Evolutionary conservation across 2,797 vertebrate species (phyloP).

Genomic region (Lateolabrax maculatus): DNA sequence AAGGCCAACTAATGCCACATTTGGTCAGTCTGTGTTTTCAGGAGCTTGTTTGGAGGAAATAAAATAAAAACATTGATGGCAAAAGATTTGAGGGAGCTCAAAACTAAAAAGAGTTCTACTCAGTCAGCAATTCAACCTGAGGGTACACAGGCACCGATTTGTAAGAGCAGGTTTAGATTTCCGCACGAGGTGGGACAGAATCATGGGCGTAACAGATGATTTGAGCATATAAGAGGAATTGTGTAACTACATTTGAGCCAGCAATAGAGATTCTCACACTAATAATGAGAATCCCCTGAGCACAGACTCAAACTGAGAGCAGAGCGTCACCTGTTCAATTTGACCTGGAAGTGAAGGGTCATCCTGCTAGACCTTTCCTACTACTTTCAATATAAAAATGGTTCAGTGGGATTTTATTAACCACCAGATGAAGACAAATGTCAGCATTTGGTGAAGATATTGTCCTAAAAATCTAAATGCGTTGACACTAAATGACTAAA

Average conservation of each 20-base stretch:
- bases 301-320: neutral
- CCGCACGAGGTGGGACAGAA: too few relatives aligned
- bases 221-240: neutral
- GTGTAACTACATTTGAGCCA: neutral
- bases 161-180: neutral
- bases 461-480: too few relatives aligned
- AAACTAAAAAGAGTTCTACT: neutral
- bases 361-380: neutral
- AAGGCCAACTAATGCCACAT: slow-evolving; percentile 46
- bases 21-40: slow-evolving; percentile 34
- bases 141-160: neutral
- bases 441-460: too few relatives aligned
- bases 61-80: neutral
- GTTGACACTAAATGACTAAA: too few relatives aligned
- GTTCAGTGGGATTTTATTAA: too few relatives aligned
- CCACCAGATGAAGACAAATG: too few relatives aligned
- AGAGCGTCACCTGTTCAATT: neutral
- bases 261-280: neutral
- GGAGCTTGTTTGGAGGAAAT: slow-evolving; percentile 46
- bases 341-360: neutral
- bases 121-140: neutral
- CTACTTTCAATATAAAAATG: neutral
- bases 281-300: too few relatives aligned
- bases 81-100: neutral
- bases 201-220: neutral